These are phyloP conservation scores for Epinephelus malabaricus DNA, from an alignment of 2,797 vertebrate genomes.

Conservation along the genomic window DNA sequence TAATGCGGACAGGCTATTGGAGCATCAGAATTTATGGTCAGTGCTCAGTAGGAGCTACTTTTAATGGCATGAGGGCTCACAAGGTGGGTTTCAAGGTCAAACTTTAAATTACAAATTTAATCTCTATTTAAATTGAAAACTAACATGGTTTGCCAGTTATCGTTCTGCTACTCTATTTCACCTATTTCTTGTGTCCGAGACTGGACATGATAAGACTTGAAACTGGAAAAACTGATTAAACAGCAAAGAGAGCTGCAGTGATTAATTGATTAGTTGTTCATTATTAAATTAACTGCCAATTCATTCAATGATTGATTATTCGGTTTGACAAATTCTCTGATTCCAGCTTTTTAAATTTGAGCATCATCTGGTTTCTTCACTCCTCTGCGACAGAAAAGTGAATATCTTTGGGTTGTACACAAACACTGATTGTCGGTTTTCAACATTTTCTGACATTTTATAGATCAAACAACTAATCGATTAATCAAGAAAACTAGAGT, in stretches of 20 bases:
- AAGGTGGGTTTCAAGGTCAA: slow-evolving; percentile 55
- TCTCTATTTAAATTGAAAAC: slow-evolving; percentile 32
- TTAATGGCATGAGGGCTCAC: slow-evolving; percentile 12
- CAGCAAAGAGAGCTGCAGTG: background rate
- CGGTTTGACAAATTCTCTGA: too few relatives aligned
- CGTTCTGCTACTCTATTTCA: background rate
- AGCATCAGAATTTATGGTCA: slow-evolving; percentile 26
- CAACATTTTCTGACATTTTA: too few relatives aligned
- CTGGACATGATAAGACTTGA: background rate
- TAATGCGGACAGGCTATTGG: slow-evolving; percentile 11
- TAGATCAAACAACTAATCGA: too few relatives aligned
- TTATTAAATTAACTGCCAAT: too few relatives aligned
- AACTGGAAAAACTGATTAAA: background rate
- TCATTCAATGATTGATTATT: too few relatives aligned
- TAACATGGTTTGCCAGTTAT: slow-evolving; percentile 19
- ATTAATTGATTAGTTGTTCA: too few relatives aligned
- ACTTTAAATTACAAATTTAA: slow-evolving; percentile 42
- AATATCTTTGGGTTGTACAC: too few relatives aligned
- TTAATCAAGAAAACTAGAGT: too few relatives aligned
- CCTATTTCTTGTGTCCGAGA: slow-evolving; percentile 1
- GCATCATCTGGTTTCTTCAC: too few relatives aligned
- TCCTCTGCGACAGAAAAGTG: too few relatives aligned
- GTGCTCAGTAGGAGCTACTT: background rate
- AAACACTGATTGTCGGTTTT: too few relatives aligned
- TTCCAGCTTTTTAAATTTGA: too few relatives aligned